Percentiles rank a stretch among this genome's conserved stretches.
phyloP scores from a whole-genome alignment of 2,888 invertebrate species.

The Pasiphila rectangulata region DNA sequence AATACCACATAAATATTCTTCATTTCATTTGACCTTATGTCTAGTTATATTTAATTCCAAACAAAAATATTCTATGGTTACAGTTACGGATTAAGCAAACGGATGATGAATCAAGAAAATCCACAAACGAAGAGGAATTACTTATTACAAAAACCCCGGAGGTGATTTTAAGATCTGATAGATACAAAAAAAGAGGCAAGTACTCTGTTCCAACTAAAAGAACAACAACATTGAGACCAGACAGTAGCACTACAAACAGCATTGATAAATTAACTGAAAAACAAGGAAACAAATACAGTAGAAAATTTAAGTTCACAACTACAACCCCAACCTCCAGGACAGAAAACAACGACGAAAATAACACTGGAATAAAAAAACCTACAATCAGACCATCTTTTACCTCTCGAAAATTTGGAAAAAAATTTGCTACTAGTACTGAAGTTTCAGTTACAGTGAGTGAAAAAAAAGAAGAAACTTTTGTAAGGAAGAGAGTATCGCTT shows the following conservation, averaged over 20 bases:
- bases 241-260: slow-evolving; percentile 36
- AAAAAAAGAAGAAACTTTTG: slow-evolving; percentile 32
- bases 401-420: slow-evolving; percentile 51
- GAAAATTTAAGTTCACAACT: slow-evolving; percentile 61
- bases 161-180: slow-evolving; percentile 9
- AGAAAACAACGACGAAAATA: slow-evolving; percentile 43
- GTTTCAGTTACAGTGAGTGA: slow-evolving; percentile 35
- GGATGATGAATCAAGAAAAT: slow-evolving; percentile 43
- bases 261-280: slow-evolving; percentile 44
- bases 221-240: slow-evolving; percentile 43
- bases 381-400: slow-evolving; percentile 53
- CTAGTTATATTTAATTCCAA: neutral
- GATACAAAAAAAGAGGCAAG: slow-evolving; percentile 52
- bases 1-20: too few relatives aligned
- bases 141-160: slow-evolving; percentile 40
- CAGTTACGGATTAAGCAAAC: slow-evolving; percentile 60
- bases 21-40: neutral
- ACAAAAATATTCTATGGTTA: slow-evolving; percentile 34
- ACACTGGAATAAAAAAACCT: slow-evolving; percentile 48
- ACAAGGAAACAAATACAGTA: slow-evolving; percentile 55
- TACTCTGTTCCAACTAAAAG: slow-evolving; percentile 57
- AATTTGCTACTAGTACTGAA: slow-evolving; percentile 42
- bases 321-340: slow-evolving; percentile 46
- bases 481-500: slow-evolving; percentile 45
- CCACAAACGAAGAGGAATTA: slow-evolving; percentile 37